Conservation (phyloP, 2,113 vertebrate genomes). For the Peromyscus maniculatus region DNA sequence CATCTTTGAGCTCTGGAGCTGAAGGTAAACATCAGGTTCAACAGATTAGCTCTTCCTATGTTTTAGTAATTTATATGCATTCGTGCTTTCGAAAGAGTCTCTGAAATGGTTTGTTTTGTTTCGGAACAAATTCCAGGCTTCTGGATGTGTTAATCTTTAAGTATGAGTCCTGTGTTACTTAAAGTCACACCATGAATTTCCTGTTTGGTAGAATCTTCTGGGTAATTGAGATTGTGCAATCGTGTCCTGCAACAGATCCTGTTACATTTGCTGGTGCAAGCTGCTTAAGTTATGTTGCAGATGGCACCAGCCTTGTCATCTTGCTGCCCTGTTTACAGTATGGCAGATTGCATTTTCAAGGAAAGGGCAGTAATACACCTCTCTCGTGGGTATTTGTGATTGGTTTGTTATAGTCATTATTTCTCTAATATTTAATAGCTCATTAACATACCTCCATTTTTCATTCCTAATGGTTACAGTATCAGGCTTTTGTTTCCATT, state of each 20-base stretch:
- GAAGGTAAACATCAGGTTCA: slow-evolving; percentile 7
- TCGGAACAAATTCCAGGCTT: slow-evolving; percentile 55
- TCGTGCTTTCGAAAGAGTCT: slow-evolving; percentile 37
- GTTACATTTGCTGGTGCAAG: slow-evolving; percentile 71
- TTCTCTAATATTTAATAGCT: slow-evolving; percentile 46
- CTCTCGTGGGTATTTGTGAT: background rate
- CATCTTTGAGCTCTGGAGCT: background rate
- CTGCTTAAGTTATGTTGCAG: slow-evolving; percentile 63
- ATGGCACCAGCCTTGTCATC: background rate
- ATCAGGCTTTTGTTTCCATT: slow-evolving; percentile 38
- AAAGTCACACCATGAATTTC: slow-evolving; percentile 85
- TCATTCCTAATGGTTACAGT: slow-evolving; percentile 31
- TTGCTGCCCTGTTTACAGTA: slow-evolving; percentile 62
- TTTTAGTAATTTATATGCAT: slow-evolving; percentile 31
- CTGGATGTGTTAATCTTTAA: slow-evolving; percentile 66
- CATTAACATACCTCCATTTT: slow-evolving; percentile 10
- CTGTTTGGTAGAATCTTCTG: slow-evolving; percentile 87
- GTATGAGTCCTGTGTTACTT: slow-evolving; percentile 73
- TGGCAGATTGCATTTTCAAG: slow-evolving; percentile 47
- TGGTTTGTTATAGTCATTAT: slow-evolving; percentile 41
- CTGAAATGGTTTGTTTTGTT: slow-evolving; percentile 16
- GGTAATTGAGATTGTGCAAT: slow-evolving; percentile 87
- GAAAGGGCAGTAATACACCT: background rate
- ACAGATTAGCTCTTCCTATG: background rate
- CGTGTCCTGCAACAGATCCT: slow-evolving; percentile 75